Conservation (phyloP, 2,888 invertebrate genomes). For the Caenorhabditis zanzibari region DNA sequence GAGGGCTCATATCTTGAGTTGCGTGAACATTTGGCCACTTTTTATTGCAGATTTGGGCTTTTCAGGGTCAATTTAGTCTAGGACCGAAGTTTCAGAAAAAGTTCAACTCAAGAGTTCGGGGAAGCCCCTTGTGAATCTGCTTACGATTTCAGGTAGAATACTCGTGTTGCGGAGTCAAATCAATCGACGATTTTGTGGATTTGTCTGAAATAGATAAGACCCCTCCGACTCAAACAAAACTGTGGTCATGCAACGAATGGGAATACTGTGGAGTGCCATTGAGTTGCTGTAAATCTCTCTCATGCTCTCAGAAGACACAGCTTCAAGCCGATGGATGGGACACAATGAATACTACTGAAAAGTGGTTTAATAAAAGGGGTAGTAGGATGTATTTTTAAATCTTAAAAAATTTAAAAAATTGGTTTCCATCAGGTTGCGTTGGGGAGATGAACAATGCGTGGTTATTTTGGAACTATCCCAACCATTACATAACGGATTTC, state of each 20-base stretch:
- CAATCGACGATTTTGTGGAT: slow-evolving; percentile 56
- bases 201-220: slow-evolving; percentile 47
- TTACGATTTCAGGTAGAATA: slow-evolving; percentile 51
- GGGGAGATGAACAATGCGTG: slow-evolving; percentile 31
- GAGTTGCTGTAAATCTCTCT: slow-evolving; percentile 50
- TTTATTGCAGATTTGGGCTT: too few relatives aligned
- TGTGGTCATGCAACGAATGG: slow-evolving; percentile 50
- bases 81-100: too few relatives aligned
- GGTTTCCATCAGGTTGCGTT: slow-evolving; percentile 31
- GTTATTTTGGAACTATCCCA: slow-evolving; percentile 28
- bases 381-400: too few relatives aligned
- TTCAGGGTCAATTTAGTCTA: too few relatives aligned
- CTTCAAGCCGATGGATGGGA: slow-evolving; percentile 29
- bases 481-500: slow-evolving; percentile 7
- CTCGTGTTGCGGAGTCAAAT: slow-evolving; percentile 52
- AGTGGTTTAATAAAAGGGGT: slow-evolving; percentile 51
- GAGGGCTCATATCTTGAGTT: too few relatives aligned
- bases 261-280: slow-evolving; percentile 62
- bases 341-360: slow-evolving; percentile 3
- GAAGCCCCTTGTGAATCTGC: too few relatives aligned
- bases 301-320: slow-evolving; percentile 44
- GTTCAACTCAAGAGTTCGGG: too few relatives aligned
- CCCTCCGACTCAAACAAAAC: slow-evolving; percentile 38
- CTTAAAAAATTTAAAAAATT: too few relatives aligned
- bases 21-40: too few relatives aligned